phyloP scores from a whole-genome alignment of 2,113 vertebrate species.

The Ceyx cyanopectus region DNA sequence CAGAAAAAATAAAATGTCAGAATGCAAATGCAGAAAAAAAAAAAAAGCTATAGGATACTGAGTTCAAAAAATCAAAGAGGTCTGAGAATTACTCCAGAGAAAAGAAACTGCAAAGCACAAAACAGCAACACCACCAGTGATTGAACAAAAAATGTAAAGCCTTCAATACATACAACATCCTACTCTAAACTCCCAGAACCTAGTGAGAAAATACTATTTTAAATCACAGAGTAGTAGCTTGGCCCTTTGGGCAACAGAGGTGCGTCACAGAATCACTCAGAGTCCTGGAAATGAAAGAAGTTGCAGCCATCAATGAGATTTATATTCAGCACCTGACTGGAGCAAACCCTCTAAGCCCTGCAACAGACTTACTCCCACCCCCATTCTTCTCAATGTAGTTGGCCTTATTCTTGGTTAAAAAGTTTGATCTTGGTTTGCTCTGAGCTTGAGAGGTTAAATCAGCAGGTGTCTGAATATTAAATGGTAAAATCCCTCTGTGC shows the following conservation, averaged over 20 bases:
- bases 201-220: background rate
- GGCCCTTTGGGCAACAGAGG: background rate
- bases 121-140: background rate
- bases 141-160: background rate
- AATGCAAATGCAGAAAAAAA: constrained; percentile 49
- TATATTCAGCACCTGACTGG: background rate
- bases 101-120: background rate
- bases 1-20: background rate
- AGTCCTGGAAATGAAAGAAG: background rate
- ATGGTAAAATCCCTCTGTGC: background rate
- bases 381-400: background rate
- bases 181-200: background rate
- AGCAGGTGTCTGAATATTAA: background rate
- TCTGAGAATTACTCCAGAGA: background rate
- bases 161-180: background rate
- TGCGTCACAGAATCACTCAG: background rate
- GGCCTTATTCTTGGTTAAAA: background rate
- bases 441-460: background rate
- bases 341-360: background rate
- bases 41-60: constrained; percentile 24
- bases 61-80: background rate
- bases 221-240: background rate
- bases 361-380: background rate
- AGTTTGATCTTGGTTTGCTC: background rate
- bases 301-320: background rate